Percentiles rank a stretch among this genome's conserved stretches.
These are phyloP conservation scores for Sterrhoptilus dennistouni DNA, from an alignment of 2,113 vertebrate species.

Conservation along the genomic window DNA sequence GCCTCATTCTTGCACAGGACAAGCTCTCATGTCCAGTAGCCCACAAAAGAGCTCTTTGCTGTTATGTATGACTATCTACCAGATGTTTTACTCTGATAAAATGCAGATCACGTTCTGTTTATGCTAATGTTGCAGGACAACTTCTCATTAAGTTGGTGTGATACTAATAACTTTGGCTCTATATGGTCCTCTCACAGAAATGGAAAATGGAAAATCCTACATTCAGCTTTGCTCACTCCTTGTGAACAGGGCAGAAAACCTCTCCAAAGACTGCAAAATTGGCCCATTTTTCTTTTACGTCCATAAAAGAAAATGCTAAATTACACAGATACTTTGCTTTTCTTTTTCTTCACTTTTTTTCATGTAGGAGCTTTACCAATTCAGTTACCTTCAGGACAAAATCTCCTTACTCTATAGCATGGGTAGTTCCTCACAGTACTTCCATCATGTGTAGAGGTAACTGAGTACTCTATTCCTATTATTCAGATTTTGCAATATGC, in stretches of 20 bases:
- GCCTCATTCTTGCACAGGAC: not conserved
- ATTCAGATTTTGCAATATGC: not conserved
- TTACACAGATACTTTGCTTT: not conserved
- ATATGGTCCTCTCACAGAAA: not conserved
- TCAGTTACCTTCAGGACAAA: not conserved
- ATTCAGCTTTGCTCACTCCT: not conserved
- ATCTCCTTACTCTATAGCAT: not conserved
- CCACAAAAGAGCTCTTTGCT: not conserved
- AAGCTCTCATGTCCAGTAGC: not conserved
- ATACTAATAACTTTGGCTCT: not conserved
- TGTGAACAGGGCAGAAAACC: not conserved
- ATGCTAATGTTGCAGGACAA: not conserved
- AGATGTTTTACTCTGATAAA: not conserved
- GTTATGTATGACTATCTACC: rapidly evolving
- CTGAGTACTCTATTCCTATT: not conserved
- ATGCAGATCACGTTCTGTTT: not conserved
- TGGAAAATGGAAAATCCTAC: not conserved
- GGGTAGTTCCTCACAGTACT: not conserved
- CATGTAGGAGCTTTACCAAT: not conserved
- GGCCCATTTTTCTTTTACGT: not conserved
- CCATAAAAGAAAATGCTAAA: not conserved
- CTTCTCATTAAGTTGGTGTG: not conserved
- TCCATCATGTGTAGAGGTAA: not conserved
- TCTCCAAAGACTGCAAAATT: not conserved
- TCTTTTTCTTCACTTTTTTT: not conserved